Percentiles rank a stretch among this genome's conserved stretches.
Conservation (phyloP, 2,113 vertebrate genomes). For the Plectropomus leopardus region DNA sequence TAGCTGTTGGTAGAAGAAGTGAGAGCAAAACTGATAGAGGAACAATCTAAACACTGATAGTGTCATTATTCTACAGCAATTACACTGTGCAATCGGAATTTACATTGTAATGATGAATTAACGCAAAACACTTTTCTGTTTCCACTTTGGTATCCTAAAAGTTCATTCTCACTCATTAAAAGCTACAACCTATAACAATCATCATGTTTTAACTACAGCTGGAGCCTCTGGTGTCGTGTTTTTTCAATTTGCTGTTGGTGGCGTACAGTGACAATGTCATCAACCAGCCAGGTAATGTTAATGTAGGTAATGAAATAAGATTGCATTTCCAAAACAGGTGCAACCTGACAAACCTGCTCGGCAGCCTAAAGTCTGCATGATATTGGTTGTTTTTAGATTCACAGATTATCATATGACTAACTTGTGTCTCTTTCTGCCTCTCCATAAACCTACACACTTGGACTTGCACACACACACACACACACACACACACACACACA, state of each 20-base stretch:
- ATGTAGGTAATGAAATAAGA: conserved; percentile 2
- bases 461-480: conserved; percentile 26
- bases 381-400: conserved; percentile 65
- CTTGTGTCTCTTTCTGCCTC: not conserved
- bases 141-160: too few species aligned
- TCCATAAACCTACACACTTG: conserved; percentile 20
- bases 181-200: conserved; percentile 63
- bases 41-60: too few species aligned
- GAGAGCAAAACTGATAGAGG: too few species aligned
- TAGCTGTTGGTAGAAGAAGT: too few species aligned
- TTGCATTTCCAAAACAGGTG: not conserved
- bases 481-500: conserved; percentile 37
- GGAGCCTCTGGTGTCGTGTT: conserved; percentile 30
- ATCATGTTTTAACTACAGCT: conserved; percentile 47
- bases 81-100: too few species aligned
- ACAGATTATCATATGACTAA: conserved; percentile 41
- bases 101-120: too few species aligned
- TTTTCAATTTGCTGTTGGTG: conserved; percentile 19
- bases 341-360: not conserved
- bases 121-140: too few species aligned
- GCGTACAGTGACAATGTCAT: conserved; percentile 7
- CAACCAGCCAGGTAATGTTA: not conserved
- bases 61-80: too few species aligned
- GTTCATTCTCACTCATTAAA: conserved; percentile 28
- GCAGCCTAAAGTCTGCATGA: not conserved